phyloP scores from a whole-genome alignment of 2,797 vertebrate genomes.

The Somateria mollissima region DNA sequence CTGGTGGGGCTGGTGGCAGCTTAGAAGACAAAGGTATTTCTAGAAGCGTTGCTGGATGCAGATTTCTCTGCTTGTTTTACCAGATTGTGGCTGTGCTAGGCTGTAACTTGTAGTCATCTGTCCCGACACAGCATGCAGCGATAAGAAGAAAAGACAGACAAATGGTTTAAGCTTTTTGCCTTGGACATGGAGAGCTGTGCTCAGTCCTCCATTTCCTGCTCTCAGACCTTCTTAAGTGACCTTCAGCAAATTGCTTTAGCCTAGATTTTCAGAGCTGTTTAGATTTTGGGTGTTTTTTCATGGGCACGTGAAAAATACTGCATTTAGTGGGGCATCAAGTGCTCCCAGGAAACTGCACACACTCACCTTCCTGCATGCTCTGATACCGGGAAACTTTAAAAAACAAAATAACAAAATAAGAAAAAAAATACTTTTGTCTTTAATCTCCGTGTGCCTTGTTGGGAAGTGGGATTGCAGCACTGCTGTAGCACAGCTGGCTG shows the following conservation, averaged over 20 bases:
- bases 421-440: neutral
- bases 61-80: neutral
- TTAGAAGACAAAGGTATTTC: neutral
- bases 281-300: neutral
- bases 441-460: neutral
- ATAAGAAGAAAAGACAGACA: neutral
- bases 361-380: neutral
- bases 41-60: neutral
- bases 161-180: neutral
- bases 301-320: neutral
- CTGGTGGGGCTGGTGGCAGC: neutral
- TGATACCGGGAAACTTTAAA: neutral
- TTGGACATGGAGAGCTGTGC: neutral
- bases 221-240: neutral
- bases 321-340: neutral
- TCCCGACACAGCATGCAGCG: no score
- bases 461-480: neutral
- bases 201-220: neutral
- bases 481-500: neutral
- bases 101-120: neutral
- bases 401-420: neutral
- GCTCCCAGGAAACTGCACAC: fast-evolving
- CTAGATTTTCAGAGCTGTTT: neutral
- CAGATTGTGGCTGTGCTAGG: neutral
- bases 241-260: neutral